Conservation (phyloP, 2,888 invertebrate genomes). For the Leptinotarsa haldemani region DNA sequence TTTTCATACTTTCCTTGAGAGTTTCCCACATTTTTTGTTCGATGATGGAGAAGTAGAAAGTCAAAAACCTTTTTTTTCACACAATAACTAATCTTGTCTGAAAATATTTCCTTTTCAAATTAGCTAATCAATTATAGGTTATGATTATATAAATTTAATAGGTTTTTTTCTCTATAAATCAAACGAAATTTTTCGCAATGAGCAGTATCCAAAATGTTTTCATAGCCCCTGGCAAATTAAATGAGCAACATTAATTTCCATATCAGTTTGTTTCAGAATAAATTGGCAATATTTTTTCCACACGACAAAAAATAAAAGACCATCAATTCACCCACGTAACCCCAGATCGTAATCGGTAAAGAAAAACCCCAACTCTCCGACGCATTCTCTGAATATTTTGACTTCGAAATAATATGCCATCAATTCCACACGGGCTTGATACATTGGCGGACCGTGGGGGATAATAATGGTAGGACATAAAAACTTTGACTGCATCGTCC, state of each 20-base stretch:
- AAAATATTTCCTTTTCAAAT: no score
- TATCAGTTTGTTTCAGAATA: background rate
- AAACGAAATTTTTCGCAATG: no score
- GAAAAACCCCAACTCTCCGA: background rate
- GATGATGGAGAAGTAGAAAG: no score
- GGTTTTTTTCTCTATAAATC: no score
- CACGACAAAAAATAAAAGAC: background rate
- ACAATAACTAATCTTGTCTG: no score
- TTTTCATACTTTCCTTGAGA: no score
- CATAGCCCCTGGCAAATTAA: background rate
- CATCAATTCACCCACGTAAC: constrained; percentile 1
- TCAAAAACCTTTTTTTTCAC: no score
- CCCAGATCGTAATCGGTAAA: background rate
- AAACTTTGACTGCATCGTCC: background rate
- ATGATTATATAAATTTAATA: no score
- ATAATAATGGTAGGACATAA: background rate
- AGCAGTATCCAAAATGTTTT: background rate
- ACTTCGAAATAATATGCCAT: background rate
- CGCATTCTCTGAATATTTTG: constrained; percentile 4
- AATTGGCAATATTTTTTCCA: background rate
- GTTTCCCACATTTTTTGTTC: no score
- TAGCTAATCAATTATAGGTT: no score
- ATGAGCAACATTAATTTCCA: background rate
- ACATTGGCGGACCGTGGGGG: background rate
- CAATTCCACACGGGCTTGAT: background rate